Conservation (phyloP, 2,888 invertebrate species). For the Drosophila basisetae region DNA sequence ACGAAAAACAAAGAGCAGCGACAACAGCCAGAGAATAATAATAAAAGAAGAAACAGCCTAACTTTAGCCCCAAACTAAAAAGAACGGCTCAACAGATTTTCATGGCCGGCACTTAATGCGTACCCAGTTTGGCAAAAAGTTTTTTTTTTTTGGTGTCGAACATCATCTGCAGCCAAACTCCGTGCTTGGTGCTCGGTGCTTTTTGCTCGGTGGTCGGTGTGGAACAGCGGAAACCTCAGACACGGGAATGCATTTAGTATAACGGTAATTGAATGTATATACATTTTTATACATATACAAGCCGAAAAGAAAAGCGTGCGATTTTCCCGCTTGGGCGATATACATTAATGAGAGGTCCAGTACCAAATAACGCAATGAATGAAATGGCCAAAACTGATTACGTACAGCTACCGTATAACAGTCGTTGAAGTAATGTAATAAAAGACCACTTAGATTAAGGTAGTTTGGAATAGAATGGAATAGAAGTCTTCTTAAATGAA, state of each 20-base stretch:
- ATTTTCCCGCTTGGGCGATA: neutral
- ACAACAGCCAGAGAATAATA: constrained; percentile 20
- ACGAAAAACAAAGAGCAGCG: constrained; percentile 13
- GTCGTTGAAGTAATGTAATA: neutral
- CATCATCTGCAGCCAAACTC: constrained; percentile 18
- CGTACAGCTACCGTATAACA: constrained; percentile 1
- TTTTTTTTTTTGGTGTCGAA: neutral
- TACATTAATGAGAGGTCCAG: neutral
- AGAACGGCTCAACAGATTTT: constrained; percentile 8
- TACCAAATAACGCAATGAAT: neutral
- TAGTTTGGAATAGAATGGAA: neutral
- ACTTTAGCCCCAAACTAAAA: constrained; percentile 6
- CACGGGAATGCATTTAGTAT: constrained; percentile 52
- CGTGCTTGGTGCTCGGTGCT: neutral
- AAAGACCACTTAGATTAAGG: neutral
- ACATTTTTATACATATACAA: constrained; percentile 3
- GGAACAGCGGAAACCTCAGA: constrained; percentile 31
- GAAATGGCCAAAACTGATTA: constrained; percentile 12
- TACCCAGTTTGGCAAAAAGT: constrained; percentile 39
- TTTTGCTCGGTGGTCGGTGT: constrained; percentile 9
- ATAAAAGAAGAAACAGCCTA: constrained; percentile 20
- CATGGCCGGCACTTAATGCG: constrained; percentile 33
- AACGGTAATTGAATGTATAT: constrained; percentile 45
- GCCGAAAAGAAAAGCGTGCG: neutral
- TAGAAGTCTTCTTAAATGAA: neutral